Percentiles rank a stretch among this genome's conserved stretches.
Evolutionary conservation across 2,888 invertebrate genomes (phyloP).

Genomic region (Metacarcinus magister): DNA sequence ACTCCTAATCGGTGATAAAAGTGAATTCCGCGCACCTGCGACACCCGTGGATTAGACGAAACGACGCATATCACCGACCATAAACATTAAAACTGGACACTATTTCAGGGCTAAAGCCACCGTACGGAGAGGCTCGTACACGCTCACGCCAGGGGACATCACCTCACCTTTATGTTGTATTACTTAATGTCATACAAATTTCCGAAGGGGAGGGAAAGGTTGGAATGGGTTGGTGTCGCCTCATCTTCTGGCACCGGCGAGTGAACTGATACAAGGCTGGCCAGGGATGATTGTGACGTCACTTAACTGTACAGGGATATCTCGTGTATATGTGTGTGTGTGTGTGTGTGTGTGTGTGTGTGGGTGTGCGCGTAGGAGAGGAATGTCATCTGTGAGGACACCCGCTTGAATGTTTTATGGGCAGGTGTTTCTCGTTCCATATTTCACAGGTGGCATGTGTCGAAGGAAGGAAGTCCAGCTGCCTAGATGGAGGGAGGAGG

Average conservation of each 20-base stretch:
- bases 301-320: no score
- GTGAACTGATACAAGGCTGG: no score
- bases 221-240: neutral
- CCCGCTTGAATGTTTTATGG: neutral
- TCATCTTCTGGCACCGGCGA: no score
- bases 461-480: no score
- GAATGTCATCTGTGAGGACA: neutral
- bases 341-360: slow-evolving; percentile 26
- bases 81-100: neutral
- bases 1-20: slow-evolving; percentile 21
- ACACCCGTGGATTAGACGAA: neutral
- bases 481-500: neutral
- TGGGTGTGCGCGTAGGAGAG: neutral
- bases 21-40: slow-evolving; percentile 17
- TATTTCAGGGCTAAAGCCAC: slow-evolving; percentile 6
- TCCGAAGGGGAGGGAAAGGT: neutral
- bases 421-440: slow-evolving; percentile 23
- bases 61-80: neutral
- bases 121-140: neutral
- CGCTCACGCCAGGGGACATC: neutral
- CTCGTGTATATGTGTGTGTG: neutral
- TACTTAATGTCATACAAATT: neutral
- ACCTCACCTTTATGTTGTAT: neutral
- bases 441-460: neutral
- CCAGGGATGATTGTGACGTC: no score